Base-by-base conservation (phyloP, 2,797 vertebrate genomes). In the Aldrovandia affinis region DNA sequence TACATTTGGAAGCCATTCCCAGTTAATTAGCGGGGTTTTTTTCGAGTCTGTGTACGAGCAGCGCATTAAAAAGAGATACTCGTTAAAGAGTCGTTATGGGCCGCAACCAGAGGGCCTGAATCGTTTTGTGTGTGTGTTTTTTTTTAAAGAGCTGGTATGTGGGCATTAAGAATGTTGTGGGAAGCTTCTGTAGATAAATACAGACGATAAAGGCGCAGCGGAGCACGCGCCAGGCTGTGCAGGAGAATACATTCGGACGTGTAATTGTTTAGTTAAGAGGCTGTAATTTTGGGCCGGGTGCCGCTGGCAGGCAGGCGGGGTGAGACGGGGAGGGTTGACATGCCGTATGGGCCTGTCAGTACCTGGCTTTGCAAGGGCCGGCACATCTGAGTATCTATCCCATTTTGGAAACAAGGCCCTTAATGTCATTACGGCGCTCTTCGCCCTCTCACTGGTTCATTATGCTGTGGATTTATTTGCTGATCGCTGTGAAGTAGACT, bases 21-120 rank as follows among this genome's bases (percentile, higher is more conserved):
- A 7, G 61, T 18, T 84, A 82, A 81, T 82, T 84, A 44, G n/a
- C 36, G 39, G 59, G 52, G 57, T 6, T 75, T 78, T 77, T 80
- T 33, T 73, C 44, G 55, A 80, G 36, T 30, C 12, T 28, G 80
- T 61, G 85, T 83, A 86, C 54, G 65, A 36, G 54, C 81, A 82
- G 30, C 85, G 68, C 88, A 90, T 92, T 90, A 92, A 90, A 91
- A 91, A 89, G 86, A 90, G 88, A 90, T 91, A 89, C 87, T 90
- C 89, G 83, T 91, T 91, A 90, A 91, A 91, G 82, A 86, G 57
- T 78, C 86, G 84, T 92, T 87, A 90, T 47, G 80, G 82, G 84
- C 2, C 33, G 39, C 63, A 84, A 86, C 86, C 87, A 88, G 90
- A 88, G 86, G 90, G 88, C 88, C 82, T 78, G 84, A 82, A 81